Percentiles rank a stretch among this genome's conserved stretches.
Evolutionary conservation across 2,113 vertebrate genomes (phyloP).

Genomic region (Poeciliopsis retropinna): DNA sequence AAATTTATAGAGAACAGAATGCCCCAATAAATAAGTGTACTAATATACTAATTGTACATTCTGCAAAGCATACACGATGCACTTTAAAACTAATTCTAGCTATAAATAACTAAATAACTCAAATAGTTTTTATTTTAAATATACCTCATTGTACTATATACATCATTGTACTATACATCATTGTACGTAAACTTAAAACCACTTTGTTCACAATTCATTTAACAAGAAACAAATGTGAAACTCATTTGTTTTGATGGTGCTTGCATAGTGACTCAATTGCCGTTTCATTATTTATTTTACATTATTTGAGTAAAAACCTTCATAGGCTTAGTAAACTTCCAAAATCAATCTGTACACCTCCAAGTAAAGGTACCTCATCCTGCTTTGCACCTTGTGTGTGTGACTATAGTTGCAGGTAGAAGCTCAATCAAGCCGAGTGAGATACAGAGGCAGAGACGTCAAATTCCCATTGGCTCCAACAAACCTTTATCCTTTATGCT

Average conservation of each 20-base stretch:
- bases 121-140: background rate
- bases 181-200: background rate
- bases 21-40: slow-evolving; percentile 17
- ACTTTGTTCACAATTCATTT: background rate
- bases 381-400: slow-evolving; percentile 25
- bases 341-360: slow-evolving; percentile 29
- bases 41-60: slow-evolving; percentile 8
- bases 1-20: slow-evolving; percentile 2
- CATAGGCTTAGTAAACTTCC: slow-evolving; percentile 1
- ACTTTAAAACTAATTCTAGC: slow-evolving; percentile 16
- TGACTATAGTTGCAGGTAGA: slow-evolving; percentile 41
- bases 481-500: slow-evolving; percentile 64
- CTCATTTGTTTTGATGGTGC: slow-evolving; percentile 3
- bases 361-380: slow-evolving; percentile 30
- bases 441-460: slow-evolving; percentile 27
- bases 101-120: background rate
- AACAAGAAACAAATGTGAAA: background rate
- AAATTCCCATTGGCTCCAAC: slow-evolving; percentile 54
- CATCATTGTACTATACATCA: too few relatives aligned
- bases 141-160: too few relatives aligned
- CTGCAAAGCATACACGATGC: background rate
- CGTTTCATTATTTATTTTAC: background rate
- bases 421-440: slow-evolving; percentile 46
- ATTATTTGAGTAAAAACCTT: slow-evolving; percentile 3
- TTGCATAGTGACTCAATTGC: background rate